Conservation (phyloP, 2,888 invertebrate genomes). For the Cephus pulcher region DNA sequence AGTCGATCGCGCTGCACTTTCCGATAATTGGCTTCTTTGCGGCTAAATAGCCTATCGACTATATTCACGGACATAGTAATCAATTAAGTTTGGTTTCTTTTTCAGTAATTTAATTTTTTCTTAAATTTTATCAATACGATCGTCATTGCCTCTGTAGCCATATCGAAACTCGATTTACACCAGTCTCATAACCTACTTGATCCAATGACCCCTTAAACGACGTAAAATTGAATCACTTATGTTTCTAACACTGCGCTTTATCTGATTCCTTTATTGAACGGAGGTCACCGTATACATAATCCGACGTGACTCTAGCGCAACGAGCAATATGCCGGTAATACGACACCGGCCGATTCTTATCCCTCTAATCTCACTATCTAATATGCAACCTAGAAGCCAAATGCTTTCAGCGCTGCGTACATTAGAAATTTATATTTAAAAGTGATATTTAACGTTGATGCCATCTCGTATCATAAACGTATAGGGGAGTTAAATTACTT, state of each 20-base stretch:
- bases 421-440: neutral
- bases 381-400: neutral
- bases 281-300: constrained; percentile 1
- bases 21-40: neutral
- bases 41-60: neutral
- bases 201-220: constrained; percentile 35
- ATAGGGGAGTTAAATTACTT: constrained; percentile 10
- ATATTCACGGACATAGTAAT: neutral
- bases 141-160: neutral
- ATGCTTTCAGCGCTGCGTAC: neutral
- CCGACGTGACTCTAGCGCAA: constrained; percentile 3
- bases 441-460: constrained; percentile 7
- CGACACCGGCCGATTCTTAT: constrained; percentile 26
- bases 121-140: neutral
- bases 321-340: constrained; percentile 41
- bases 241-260: neutral
- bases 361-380: neutral
- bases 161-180: neutral
- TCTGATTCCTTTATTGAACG: neutral
- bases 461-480: neutral
- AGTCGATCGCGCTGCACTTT: neutral
- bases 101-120: neutral
- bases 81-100: neutral
- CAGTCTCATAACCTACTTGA: neutral
- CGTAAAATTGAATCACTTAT: constrained; percentile 30